Evolutionary conservation across 2,888 invertebrate genomes (phyloP).

Genomic region (Nephrocerus scutellatus): DNA sequence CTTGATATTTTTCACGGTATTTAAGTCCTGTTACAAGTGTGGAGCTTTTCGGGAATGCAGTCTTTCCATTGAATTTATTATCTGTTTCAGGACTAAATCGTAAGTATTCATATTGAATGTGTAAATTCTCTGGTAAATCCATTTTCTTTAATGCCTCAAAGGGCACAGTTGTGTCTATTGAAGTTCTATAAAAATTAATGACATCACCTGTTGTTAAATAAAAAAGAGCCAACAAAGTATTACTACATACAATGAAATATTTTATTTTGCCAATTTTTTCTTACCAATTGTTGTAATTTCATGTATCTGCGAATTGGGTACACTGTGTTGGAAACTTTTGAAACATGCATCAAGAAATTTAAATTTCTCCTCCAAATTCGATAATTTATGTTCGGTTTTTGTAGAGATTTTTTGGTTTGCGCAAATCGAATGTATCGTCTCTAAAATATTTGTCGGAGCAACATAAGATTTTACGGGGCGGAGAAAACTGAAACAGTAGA

Average conservation of each 20-base stretch:
- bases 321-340: slow-evolving; percentile 63
- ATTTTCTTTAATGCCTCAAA: slow-evolving; percentile 63
- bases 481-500: too few relatives aligned
- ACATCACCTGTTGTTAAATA: slow-evolving; percentile 54
- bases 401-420: slow-evolving; percentile 51
- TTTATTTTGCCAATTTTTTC: slow-evolving; percentile 22
- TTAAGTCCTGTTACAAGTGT: slow-evolving; percentile 79
- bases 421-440: slow-evolving; percentile 58
- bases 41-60: slow-evolving; percentile 79
- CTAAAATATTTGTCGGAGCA: slow-evolving; percentile 61
- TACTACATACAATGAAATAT: not conserved
- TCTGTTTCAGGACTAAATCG: slow-evolving; percentile 79
- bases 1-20: slow-evolving; percentile 71
- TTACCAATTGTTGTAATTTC: slow-evolving; percentile 65
- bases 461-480: slow-evolving; percentile 66
- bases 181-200: slow-evolving; percentile 62
- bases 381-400: slow-evolving; percentile 31
- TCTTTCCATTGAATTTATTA: slow-evolving; percentile 64
- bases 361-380: slow-evolving; percentile 52
- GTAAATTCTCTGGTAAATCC: slow-evolving; percentile 80
- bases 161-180: slow-evolving; percentile 63
- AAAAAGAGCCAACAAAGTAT: not conserved
- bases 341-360: slow-evolving; percentile 63
- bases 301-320: slow-evolving; percentile 78
- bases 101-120: slow-evolving; percentile 72